Evolutionary conservation across 2,797 vertebrate genomes (phyloP).

Genomic region (Vipera ursinii): DNA sequence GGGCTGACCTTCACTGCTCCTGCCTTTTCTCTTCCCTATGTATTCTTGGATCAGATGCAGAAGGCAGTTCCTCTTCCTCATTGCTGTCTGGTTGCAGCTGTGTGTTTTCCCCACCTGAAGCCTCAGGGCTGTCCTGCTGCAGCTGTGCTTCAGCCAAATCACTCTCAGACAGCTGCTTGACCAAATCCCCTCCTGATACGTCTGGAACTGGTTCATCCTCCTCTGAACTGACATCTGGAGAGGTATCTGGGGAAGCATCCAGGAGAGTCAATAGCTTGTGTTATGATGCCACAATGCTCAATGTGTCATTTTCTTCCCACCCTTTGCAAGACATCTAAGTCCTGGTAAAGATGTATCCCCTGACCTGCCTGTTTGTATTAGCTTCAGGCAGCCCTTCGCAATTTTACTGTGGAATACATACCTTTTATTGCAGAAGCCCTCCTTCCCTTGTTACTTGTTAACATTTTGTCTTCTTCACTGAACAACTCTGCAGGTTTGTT

Average conservation of each 20-base stretch:
- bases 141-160: not conserved
- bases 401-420: not conserved
- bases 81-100: not conserved
- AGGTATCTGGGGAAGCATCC: not conserved
- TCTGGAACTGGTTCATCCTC: not conserved
- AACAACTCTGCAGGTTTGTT: not conserved
- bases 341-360: not conserved
- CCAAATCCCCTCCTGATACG: not conserved
- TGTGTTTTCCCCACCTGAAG: not conserved
- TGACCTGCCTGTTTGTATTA: not conserved
- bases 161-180: not conserved
- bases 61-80: not conserved
- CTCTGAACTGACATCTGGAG: not conserved
- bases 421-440: not conserved
- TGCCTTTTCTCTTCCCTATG: not conserved
- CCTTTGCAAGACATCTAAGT: not conserved
- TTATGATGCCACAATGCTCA: not conserved
- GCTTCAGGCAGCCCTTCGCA: not conserved
- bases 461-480: not conserved
- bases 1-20: not conserved
- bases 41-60: not conserved
- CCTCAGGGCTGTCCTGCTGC: not conserved
- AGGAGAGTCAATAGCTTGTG: not conserved
- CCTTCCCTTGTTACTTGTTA: not conserved
- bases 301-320: not conserved